Evolutionary conservation across 2,113 vertebrate genomes (phyloP).

Genomic region (Dipodomys stephensi): DNA sequence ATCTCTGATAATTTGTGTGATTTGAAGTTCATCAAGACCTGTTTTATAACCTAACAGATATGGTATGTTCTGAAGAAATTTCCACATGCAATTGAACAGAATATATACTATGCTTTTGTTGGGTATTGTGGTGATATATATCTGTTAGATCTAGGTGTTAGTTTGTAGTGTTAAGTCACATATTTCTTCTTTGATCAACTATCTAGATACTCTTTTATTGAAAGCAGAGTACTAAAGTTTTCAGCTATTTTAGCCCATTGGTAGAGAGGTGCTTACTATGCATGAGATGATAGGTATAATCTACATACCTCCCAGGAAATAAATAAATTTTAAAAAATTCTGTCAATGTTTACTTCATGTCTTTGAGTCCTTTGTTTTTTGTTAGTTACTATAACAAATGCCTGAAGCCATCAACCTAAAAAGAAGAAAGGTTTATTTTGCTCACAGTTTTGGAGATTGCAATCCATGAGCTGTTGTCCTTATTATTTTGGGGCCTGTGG

Average conservation of each 20-base stretch:
- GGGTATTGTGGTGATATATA: background rate
- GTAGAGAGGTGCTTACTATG: background rate
- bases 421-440: background rate
- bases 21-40: conserved; percentile 34
- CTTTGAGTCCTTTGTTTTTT: background rate
- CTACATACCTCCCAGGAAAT: background rate
- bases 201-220: background rate
- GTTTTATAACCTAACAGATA: background rate
- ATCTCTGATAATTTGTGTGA: background rate
- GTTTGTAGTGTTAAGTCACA: conserved; percentile 24
- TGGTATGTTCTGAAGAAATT: background rate
- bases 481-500: background rate
- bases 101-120: background rate
- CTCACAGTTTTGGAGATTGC: background rate
- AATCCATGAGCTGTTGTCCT: background rate
- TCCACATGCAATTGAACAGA: background rate
- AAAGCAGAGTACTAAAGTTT: conserved; percentile 31
- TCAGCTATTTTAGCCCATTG: background rate
- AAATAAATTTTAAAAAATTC: background rate
- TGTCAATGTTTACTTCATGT: background rate
- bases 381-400: background rate
- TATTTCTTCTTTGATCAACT: conserved; percentile 26
- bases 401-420: background rate
- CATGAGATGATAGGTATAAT: background rate
- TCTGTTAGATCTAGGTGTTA: conserved; percentile 8